Percentiles rank a stretch among this genome's conserved stretches.
These are phyloP conservation scores for Melipona quadrifasciata DNA, from an alignment of 1,140 invertebrate genomes.

Conservation along the genomic window DNA sequence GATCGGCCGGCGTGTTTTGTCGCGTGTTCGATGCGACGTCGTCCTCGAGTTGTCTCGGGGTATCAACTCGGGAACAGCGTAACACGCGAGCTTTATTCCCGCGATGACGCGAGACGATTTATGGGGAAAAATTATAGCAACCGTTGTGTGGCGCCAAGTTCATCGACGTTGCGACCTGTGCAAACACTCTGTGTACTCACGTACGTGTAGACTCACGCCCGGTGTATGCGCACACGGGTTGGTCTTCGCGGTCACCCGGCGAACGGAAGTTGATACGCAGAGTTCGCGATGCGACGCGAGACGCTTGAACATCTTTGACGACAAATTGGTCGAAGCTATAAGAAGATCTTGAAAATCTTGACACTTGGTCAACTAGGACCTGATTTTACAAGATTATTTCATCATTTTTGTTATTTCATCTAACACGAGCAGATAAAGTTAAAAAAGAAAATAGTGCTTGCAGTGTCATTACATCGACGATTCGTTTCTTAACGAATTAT, in stretches of 20 bases:
- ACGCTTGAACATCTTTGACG: neutral
- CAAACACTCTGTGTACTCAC: neutral
- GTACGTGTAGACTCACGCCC: neutral
- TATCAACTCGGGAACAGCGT: neutral
- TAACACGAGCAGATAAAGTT: too few species aligned
- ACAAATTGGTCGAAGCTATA: too few species aligned
- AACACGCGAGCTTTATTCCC: neutral
- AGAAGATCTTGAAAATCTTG: too few species aligned
- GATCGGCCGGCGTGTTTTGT: neutral
- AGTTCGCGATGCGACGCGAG: neutral
- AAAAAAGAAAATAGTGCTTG: too few species aligned
- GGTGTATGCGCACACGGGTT: neutral
- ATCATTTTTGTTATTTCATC: too few species aligned
- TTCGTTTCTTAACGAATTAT: too few species aligned
- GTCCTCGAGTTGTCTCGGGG: neutral
- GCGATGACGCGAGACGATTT: neutral
- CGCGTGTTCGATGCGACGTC: conserved; percentile 10
- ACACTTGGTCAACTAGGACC: too few species aligned
- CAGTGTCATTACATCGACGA: too few species aligned
- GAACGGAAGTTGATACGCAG: neutral
- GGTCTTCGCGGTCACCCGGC: neutral
- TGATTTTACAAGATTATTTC: too few species aligned
- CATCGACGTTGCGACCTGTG: neutral
- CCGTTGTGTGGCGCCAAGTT: neutral
- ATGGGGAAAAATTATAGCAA: neutral